Evolutionary conservation across 2,113 vertebrate species (phyloP).

Genomic region (Aptenodytes forsteri): DNA sequence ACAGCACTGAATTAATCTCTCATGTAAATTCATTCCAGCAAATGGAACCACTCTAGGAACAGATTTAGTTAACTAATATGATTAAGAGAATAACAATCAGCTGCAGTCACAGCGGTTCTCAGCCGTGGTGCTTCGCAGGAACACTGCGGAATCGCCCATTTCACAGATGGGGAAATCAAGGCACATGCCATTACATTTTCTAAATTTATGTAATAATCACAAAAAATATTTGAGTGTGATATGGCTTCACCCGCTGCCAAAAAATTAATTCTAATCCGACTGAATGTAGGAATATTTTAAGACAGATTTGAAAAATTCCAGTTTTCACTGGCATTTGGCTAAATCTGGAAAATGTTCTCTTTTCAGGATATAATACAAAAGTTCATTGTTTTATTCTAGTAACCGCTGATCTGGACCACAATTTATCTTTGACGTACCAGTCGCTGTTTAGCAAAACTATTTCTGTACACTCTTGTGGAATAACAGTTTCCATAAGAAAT

Average conservation of each 20-base stretch:
- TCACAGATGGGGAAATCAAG: slow-evolving; percentile 40
- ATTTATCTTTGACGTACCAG: neutral
- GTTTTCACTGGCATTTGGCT: neutral
- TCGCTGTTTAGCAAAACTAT: neutral
- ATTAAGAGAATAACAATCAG: slow-evolving; percentile 51
- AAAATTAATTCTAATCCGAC: neutral
- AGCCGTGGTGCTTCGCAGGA: neutral
- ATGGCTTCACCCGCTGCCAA: neutral
- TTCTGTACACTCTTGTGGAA: neutral
- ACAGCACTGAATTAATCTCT: slow-evolving; percentile 43
- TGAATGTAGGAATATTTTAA: neutral
- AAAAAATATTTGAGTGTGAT: neutral
- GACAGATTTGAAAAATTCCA: neutral
- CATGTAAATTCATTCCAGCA: slow-evolving; percentile 61
- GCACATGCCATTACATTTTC: neutral
- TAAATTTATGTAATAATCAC: neutral
- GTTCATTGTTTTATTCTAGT: neutral
- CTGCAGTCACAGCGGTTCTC: neutral
- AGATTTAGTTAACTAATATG: slow-evolving; percentile 61
- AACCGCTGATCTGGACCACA: neutral
- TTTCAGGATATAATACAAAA: neutral
- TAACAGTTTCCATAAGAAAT: slow-evolving; percentile 23
- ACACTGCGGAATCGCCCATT: neutral
- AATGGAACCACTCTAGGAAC: slow-evolving; percentile 60
- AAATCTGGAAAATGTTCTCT: neutral